A percentile compares a stretch with the other conserved stretches of the same genome.
Evolutionary conservation across 2,113 vertebrate species (phyloP).

Genomic region (Laticauda colubrina): DNA sequence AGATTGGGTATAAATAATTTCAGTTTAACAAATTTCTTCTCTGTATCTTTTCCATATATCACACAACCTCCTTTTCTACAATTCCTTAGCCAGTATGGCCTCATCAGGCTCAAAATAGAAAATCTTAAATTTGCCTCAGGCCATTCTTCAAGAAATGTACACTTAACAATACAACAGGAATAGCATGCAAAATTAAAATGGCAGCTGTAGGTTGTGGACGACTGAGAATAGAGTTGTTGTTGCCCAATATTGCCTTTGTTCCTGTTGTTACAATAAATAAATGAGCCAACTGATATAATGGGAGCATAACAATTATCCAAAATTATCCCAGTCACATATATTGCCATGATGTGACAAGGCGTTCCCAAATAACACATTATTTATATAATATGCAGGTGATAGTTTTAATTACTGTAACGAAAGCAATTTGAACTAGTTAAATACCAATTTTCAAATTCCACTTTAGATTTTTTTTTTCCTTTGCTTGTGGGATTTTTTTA

Average conservation of each 20-base stretch:
- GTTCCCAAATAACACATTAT: background rate
- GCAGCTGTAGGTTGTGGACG: background rate
- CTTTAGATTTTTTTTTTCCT: background rate
- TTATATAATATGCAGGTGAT: background rate
- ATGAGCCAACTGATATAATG: background rate
- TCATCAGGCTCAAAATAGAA: background rate
- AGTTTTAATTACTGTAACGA: background rate
- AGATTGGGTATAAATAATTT: background rate
- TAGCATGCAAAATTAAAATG: background rate
- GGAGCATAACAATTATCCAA: background rate
- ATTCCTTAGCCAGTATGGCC: background rate
- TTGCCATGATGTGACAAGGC: background rate
- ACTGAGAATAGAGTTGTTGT: no score
- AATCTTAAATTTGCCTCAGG: background rate
- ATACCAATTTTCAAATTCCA: background rate
- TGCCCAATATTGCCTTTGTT: background rate
- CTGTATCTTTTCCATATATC: background rate
- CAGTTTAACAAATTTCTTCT: background rate
- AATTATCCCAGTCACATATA: background rate
- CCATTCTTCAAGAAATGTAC: background rate
- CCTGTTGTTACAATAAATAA: background rate
- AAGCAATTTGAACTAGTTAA: background rate
- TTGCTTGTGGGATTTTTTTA: background rate
- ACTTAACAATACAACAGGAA: background rate
- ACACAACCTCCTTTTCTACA: background rate